Evolutionary conservation across 1,140 invertebrate genomes (phyloP), one percentile per base, ranked within the genome.

Genomic region (Drosophila carrolli): DNA sequence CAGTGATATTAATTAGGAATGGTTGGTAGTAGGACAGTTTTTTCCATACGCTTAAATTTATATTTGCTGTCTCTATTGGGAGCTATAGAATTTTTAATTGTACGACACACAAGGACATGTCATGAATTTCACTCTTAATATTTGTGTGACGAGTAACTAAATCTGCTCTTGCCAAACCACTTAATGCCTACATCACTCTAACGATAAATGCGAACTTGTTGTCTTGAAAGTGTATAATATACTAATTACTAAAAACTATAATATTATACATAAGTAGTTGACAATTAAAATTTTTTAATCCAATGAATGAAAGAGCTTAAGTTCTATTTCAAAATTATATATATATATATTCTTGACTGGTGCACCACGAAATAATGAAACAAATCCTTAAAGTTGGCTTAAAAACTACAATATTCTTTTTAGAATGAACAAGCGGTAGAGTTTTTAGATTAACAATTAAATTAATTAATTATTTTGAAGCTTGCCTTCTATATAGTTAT

Each of bases 1-100:
- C 13, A 1, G 73, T 47, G 3, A 37, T 11, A 29, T 77, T 77
- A 1, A 61, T 68, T 3, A 77, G 16, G 27, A 61, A 77, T 9
- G 75, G 75, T 68, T 76, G 62, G 11, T 76, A 76, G 1, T 61
- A 61, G 13, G 56, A 67, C 1, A 75, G 14, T 23, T 75, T 76
- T 2, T 9, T n/a, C 41, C 41, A 76, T 5, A 55, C 13, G 5
- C 61, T 48, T 1, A 7, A 75, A 40, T 75, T 59, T 0, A 75
- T 8, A 0, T 2, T 0, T 1, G 38, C n/a, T 8, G 27, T 29
- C 1, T 23, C 32, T 0, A 53, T 4, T 0, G 56, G 35, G 7
- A 43, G 7, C 14, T 56, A 13, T 0, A 19, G 5, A 0, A 68
- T 2, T 37, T 57, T 43, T 0, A 61, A 0, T 11, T 76, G 10